A percentile compares a stretch with the other conserved stretches of the same genome.
Conservation (phyloP, 35 echinoderm and acorn worm genomes). For the Patiria miniata region DNA sequence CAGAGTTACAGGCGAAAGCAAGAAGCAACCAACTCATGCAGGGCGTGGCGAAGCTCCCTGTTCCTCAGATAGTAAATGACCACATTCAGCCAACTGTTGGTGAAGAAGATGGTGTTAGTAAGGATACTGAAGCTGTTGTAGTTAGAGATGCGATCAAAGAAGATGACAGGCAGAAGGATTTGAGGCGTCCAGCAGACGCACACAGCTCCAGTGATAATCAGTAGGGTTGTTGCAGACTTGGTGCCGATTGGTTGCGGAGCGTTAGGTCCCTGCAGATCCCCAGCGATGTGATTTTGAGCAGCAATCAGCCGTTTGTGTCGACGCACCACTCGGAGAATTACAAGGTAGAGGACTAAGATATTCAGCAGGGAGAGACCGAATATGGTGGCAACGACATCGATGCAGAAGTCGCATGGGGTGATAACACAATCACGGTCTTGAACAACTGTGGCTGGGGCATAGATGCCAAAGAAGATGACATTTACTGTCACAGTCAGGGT, state of each 20-base stretch:
- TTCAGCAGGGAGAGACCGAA: no score
- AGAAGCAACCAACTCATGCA: background rate
- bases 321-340: no score
- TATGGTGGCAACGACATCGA: background rate
- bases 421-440: background rate
- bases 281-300: background rate
- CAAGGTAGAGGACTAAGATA: no score
- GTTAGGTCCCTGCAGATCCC: no score
- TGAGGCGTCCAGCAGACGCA: background rate
- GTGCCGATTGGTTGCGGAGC: background rate
- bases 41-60: background rate
- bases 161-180: background rate
- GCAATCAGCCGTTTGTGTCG: background rate
- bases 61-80: slow-evolving; percentile 21
- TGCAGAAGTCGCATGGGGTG: no score
- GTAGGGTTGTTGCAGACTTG: background rate
- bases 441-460: background rate
- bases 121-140: background rate
- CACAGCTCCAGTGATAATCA: background rate
- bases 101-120: background rate
- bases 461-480: background rate
- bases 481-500: no score
- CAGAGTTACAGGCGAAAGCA: background rate
- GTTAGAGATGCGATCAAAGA: background rate
- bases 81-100: background rate